A percentile compares a stretch with the other conserved stretches of the same genome.
phyloP scores from a whole-genome alignment of 2,797 vertebrate genomes.

The Eupleurogrammus muticus region DNA sequence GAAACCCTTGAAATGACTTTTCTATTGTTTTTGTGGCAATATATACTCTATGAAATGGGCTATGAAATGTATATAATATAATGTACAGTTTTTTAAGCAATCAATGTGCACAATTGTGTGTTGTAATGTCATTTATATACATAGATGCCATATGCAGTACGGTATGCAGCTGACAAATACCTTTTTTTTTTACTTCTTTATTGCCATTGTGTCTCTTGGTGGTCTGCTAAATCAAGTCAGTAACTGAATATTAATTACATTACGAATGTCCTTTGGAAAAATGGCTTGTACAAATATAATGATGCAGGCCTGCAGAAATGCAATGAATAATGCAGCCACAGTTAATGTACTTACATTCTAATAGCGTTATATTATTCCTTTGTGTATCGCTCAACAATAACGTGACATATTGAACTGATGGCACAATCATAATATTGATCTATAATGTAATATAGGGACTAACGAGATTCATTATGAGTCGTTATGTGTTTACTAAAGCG shows the following conservation, averaged over 20 bases:
- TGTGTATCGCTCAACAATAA: conserved; percentile 7
- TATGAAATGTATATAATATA: conserved; percentile 22
- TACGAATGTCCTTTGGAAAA: conserved; percentile 38
- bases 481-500: background rate
- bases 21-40: background rate
- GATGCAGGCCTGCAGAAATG: conserved; percentile 30
- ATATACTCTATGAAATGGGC: background rate
- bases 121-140: background rate
- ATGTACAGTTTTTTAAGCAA: conserved; percentile 14
- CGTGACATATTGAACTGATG: background rate
- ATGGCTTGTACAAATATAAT: conserved; percentile 24
- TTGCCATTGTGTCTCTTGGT: conserved; percentile 17
- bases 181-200: conserved; percentile 20
- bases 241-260: conserved; percentile 48
- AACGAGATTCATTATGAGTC: background rate
- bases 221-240: conserved; percentile 17
- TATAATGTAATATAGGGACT: background rate
- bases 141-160: background rate
- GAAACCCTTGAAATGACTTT: conserved; percentile 1
- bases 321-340: conserved; percentile 51
- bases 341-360: conserved; percentile 42
- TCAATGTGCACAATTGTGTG: background rate
- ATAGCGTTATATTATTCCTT: conserved; percentile 32
- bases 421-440: background rate
- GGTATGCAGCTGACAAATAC: conserved; percentile 2